Conservation (phyloP, 2,888 invertebrate species). For the Tiliacea aurago region DNA sequence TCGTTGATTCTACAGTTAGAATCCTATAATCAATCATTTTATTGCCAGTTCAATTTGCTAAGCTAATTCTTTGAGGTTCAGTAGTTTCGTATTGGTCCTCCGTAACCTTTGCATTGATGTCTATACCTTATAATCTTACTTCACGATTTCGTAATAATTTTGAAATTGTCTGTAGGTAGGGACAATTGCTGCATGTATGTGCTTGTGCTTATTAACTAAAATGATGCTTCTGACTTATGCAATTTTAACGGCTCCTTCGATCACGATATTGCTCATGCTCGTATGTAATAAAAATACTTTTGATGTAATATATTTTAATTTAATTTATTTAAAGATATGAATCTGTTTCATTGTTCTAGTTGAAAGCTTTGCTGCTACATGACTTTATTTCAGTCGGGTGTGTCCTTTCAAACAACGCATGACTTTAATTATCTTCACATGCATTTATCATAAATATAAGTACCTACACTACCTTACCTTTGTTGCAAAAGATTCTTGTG, state of each 20-base stretch:
- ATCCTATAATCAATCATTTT: background rate
- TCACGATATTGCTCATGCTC: background rate
- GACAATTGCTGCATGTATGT: background rate
- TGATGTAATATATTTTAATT: background rate
- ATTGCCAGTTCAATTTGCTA: background rate
- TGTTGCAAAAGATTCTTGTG: too few relatives aligned
- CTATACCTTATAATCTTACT: slow-evolving; percentile 14
- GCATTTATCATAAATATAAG: too few relatives aligned
- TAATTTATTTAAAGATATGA: too few relatives aligned
- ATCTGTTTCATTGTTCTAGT: too few relatives aligned
- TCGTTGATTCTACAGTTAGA: background rate
- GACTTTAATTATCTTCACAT: too few relatives aligned
- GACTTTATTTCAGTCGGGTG: too few relatives aligned
- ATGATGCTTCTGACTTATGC: background rate
- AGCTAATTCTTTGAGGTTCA: slow-evolving; percentile 4
- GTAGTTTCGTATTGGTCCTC: slow-evolving; percentile 20
- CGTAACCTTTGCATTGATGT: background rate
- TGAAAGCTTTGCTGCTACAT: too few relatives aligned
- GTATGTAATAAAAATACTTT: background rate
- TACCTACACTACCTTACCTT: too few relatives aligned
- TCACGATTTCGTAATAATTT: slow-evolving; percentile 35
- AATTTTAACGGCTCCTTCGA: slow-evolving; percentile 3
- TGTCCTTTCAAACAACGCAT: too few relatives aligned
- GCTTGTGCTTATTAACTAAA: slow-evolving; percentile 11
- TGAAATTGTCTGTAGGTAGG: background rate